Evolutionary conservation across 2,888 invertebrate species (phyloP).

Genomic region (Chironomus tentans): DNA sequence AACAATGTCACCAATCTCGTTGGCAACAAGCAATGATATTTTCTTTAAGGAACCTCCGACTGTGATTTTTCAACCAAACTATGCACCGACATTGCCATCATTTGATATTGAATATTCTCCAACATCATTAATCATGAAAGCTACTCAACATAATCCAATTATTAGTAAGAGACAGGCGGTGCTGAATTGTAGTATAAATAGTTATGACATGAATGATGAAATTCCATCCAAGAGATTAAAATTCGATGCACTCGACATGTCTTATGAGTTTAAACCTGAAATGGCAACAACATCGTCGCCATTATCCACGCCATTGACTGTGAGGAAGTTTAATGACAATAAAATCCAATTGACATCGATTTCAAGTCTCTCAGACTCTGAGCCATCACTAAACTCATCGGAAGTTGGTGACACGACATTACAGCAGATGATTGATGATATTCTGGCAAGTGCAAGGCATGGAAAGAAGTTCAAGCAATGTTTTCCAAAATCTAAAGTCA

Average conservation of each 20-base stretch:
- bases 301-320: conserved; percentile 8
- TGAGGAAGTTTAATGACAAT: not conserved
- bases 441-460: conserved; percentile 40
- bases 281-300: conserved; percentile 15
- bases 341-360: not conserved
- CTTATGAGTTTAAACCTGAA: conserved; percentile 21
- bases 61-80: conserved; percentile 29
- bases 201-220: not conserved
- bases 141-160: conserved; percentile 32
- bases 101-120: conserved; percentile 42
- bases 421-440: conserved; percentile 42
- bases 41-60: not conserved
- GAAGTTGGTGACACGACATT: conserved; percentile 40
- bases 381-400: conserved; percentile 36
- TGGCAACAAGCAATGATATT: not conserved
- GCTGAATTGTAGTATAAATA: too few species aligned
- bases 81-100: conserved; percentile 39
- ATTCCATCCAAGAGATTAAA: conserved; percentile 27
- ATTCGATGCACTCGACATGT: conserved; percentile 9
- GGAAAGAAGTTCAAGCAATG: conserved; percentile 16
- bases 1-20: conserved; percentile 2
- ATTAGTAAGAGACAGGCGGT: too few species aligned
- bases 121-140: not conserved
- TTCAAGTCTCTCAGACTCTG: conserved; percentile 24
- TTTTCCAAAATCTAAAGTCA: not conserved